Base-by-base conservation (phyloP, 2,888 invertebrate genomes). In the Dolomedes plantarius region DNA sequence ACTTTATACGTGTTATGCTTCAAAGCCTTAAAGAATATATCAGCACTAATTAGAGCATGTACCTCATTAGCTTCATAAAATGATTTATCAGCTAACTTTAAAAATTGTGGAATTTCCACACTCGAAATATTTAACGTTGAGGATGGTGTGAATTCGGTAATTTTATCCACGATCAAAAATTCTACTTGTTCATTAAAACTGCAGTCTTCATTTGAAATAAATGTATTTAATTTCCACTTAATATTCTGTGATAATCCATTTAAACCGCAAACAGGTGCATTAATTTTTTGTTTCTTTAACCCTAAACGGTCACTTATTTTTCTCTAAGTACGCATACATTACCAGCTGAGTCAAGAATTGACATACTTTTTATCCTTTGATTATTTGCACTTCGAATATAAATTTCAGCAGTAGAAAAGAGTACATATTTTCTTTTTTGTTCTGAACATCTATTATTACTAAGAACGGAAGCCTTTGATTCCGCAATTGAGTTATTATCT, bases 21-120 rank as follows among this genome's bases (percentile, higher is more conserved):
- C n/a, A n/a, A n/a, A n/a, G n/a, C n/a, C n/a, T 64, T 64, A 27
- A 2, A 5, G 11, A 64, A 27, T 2, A 64, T 2, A 1, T 64
- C 64, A 19, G 27, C 7, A 27, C 64, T 64, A 27, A 64, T 2
- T 27, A 64, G 3, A 2, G 13, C 7, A 27, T 64, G 23, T 0
- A 64, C 1, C 64, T 64, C 2, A 27, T 64, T 27, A 64, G 64
- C 64, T 64, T 64, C 64, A 64, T 27, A 64, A 64, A 64, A 64
- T 1, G 3, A 64, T 64, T 64, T 28, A n/a, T n/a, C n/a, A n/a
- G n/a, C n/a, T n/a, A n/a, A n/a, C n/a, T n/a, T n/a, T n/a, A n/a
- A n/a, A n/a, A n/a, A n/a, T 11, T 27, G 11, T 27, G 27, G 27
- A 64, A 64, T 23, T 27, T 64, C 11, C 11, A 27, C 23, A 27